These are phyloP conservation scores for Athene cunicularia DNA, from an alignment of 2,113 vertebrate genomes.

Conservation along the genomic window DNA sequence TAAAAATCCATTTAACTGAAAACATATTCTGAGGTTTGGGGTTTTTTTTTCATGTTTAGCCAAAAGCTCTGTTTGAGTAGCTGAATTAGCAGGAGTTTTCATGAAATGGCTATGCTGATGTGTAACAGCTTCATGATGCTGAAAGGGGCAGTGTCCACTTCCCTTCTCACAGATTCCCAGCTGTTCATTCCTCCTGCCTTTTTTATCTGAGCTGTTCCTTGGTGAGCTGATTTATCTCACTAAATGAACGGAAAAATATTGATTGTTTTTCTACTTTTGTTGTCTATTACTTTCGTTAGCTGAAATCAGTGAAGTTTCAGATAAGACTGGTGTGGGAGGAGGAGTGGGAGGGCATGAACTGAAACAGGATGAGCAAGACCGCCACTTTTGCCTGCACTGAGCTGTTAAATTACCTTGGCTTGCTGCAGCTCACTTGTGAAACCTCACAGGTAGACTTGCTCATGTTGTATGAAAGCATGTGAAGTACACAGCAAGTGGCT, in stretches of 20 bases:
- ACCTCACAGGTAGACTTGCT: not conserved
- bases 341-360: not conserved
- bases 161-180: not conserved
- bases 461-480: not conserved
- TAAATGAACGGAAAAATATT: not conserved
- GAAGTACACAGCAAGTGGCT: not conserved
- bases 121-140: not conserved
- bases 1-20: not conserved
- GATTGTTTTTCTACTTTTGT: not conserved
- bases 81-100: not conserved
- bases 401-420: not conserved
- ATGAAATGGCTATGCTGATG: not conserved
- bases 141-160: not conserved
- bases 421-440: fast-evolving
- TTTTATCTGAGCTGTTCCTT: not conserved
- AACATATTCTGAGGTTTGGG: not conserved
- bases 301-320: not conserved
- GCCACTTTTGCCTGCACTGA: fast-evolving
- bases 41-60: not conserved
- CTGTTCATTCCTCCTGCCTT: not conserved
- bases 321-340: not conserved
- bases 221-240: not conserved
- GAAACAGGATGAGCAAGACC: not conserved
- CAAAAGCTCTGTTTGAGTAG: not conserved
- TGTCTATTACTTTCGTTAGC: not conserved